Evolutionary conservation across 2,888 invertebrate genomes (phyloP).

Genomic region (Nowickia ferox): DNA sequence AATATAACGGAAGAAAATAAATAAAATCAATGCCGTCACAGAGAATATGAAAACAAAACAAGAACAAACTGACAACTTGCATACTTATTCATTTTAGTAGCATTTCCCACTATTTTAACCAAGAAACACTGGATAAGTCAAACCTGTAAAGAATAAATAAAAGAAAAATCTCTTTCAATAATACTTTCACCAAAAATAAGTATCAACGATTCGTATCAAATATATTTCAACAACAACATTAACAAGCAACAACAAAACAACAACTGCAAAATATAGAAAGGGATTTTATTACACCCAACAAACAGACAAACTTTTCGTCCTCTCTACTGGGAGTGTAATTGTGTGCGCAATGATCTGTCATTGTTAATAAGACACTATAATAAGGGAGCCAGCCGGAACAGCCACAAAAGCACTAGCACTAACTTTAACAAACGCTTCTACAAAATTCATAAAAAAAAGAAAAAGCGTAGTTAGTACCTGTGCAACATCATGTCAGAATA

Average conservation of each 20-base stretch:
- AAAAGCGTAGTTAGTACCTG: too few relatives aligned
- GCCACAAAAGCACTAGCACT: background rate
- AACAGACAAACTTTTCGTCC: background rate
- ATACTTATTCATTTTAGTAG: slow-evolving; percentile 29
- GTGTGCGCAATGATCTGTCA: background rate
- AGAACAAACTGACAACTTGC: slow-evolving; percentile 43
- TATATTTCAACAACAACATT: background rate
- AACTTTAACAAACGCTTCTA: background rate
- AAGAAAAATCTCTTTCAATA: background rate
- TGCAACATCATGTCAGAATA: slow-evolving; percentile 79
- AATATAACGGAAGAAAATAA: slow-evolving; percentile 18
- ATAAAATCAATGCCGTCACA: slow-evolving; percentile 66
- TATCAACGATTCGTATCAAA: slow-evolving; percentile 26
- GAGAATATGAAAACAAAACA: slow-evolving; percentile 37
- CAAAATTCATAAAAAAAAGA: background rate
- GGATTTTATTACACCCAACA: background rate
- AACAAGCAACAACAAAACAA: too few relatives aligned
- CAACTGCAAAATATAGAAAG: background rate
- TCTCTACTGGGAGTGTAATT: background rate
- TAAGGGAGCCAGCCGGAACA: background rate
- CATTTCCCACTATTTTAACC: slow-evolving; percentile 36
- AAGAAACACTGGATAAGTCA: slow-evolving; percentile 18
- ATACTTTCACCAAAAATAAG: slow-evolving; percentile 26
- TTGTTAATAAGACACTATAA: slow-evolving; percentile 25
- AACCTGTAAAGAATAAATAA: background rate